Base-by-base conservation (phyloP, 1,140 invertebrate genomes). In the Orchesella cincta region DNA sequence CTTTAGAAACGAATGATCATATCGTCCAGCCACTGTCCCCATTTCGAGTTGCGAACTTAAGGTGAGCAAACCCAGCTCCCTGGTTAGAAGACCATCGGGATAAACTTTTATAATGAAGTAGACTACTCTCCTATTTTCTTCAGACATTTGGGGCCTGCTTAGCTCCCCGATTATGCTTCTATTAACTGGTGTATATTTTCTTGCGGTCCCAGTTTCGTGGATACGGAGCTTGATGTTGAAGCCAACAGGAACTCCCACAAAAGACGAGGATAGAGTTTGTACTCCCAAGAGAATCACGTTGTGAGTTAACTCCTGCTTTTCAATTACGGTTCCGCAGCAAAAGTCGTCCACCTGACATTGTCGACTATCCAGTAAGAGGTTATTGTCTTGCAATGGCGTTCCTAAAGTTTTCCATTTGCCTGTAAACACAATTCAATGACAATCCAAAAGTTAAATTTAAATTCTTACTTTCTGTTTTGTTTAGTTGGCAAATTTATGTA, bases 31-130 rank as follows among this genome's bases (percentile, higher is more conserved):
- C 33, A 33, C 14, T 67, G 1, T 29, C n/a, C 75, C 35, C 16
- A 73, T 20, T 33, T 76, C 52, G 46, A 79, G 52, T 0, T 29
- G 36, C 8, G 70, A 35, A 31, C 23, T 36, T 1, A 73, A 1
- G 35, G 31, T 31, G 1, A 51, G 35, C 20, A 14, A 14, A 12
- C 39, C 35, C 1, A 78, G 34, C 16, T 62, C 12, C 28, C 46
- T 54, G 20, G 79, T 80, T 18, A 78, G 33, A 18, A 71, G 8
- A 26, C 77, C 77, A 57, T 75, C 67, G 1, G 33, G 36, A 72
- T 78, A 78, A 52, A 78, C 26, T 78, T 75, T 75, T 33, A 73
- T 39, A 18, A 78, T 39, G 36, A 78, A 75, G 34, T 78, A 73
- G 1, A 78, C 3, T 33, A 67, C 26, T 78, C 74, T 14, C 1